A percentile compares a stretch with the other conserved stretches of the same genome.
Conservation (phyloP, 2,113 vertebrate genomes). For the Saimiri boliviensis region DNA sequence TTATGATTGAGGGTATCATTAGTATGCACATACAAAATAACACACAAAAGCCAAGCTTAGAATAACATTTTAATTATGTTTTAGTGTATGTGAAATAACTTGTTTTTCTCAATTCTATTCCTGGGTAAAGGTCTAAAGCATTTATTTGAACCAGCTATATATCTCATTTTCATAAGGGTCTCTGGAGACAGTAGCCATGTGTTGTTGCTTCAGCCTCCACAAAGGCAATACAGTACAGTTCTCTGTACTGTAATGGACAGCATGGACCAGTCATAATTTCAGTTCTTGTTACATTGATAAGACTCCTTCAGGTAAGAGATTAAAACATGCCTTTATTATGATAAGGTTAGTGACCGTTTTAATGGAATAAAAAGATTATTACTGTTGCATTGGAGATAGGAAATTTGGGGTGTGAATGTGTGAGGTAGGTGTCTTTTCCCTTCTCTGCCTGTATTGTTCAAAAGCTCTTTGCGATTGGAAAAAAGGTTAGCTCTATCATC, state of each 20-base stretch:
- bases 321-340: slow-evolving; percentile 52
- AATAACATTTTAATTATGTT: slow-evolving; percentile 47
- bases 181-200: slow-evolving; percentile 48
- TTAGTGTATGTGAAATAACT: background rate
- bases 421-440: background rate
- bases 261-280: background rate
- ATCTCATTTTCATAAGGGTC: slow-evolving; percentile 59
- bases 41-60: background rate
- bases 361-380: slow-evolving; percentile 62
- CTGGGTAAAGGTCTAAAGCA: slow-evolving; percentile 14
- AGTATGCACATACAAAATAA: background rate
- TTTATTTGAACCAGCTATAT: slow-evolving; percentile 43
- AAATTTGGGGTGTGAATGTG: background rate
- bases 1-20: background rate
- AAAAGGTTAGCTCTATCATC: background rate
- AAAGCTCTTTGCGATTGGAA: background rate
- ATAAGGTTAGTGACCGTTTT: slow-evolving; percentile 51
- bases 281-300: slow-evolving; percentile 50
- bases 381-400: background rate
- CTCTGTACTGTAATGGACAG: slow-evolving; percentile 25
- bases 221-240: slow-evolving; percentile 44
- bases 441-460: background rate
- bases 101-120: slow-evolving; percentile 44
- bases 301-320: slow-evolving; percentile 63
- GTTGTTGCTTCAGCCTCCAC: slow-evolving; percentile 52